Evolutionary conservation across 2,113 vertebrate genomes (phyloP), one percentile per base, ranked within the genome.

Genomic region (Callorhinus ursinus): DNA sequence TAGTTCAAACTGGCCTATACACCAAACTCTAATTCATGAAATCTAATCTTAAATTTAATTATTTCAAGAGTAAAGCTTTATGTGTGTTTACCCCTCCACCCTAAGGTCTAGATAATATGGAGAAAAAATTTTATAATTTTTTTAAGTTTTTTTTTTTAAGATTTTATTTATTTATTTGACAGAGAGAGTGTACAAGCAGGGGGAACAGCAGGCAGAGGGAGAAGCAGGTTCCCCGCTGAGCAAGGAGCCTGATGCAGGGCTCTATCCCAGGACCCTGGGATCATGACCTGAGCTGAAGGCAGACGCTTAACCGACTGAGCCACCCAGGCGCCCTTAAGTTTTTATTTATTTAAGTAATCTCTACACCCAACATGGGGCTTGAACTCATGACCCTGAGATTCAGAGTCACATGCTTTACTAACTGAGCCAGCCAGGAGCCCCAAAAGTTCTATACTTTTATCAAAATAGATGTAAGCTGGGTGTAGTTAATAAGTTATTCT

Each of bases 401-500:
- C 49, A 77, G 74, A 46, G 72, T 74, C 72, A 46, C 39, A 28
- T 74, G 22, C 26, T 49, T 42, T 77, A 31, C 42, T 15, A 31
- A 77, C 26, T 77, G 15, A 77, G 15, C 3, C 42, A 31, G 14
- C 26, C 14, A 77, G 26, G 42, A 77, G 74, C 42, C 26, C 26
- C 26, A 49, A 77, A 51, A 4, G 1, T 33, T 95, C 80, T 55
- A 88, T 57, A 89, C 88, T 22, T 93, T 86, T 82, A 87, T 7
- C 19, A 96, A 81, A 95, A 39, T 74, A 79, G 46, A 67, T 42
- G 8, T 49, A 63, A 57, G 63, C 13, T 42, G 31, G 8, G 7
- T 93, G 49, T 92, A 95, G 15, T 92, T 87, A 90, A 69, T 39
- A 93, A 80, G 82, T 80, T 65, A 18, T 26, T 83, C 21, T 31